Evolutionary conservation across 1,140 invertebrate genomes (phyloP).

Genomic region (Drosophila orosa): DNA sequence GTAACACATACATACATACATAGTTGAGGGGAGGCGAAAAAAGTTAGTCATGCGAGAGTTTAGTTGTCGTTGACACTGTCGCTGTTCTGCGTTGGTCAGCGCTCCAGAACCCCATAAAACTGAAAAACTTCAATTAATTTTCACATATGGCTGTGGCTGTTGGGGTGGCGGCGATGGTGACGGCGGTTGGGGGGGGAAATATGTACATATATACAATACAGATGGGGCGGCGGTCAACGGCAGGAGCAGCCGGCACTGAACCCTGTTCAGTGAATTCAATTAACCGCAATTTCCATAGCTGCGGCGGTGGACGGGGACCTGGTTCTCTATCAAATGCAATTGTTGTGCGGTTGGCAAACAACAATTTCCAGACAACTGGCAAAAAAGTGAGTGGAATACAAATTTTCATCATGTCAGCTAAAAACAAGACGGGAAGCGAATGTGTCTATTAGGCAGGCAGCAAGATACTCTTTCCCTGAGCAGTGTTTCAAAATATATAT

Average conservation of each 20-base stretch:
- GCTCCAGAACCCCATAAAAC: slow-evolving; percentile 64
- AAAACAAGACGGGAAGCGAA: slow-evolving; percentile 9
- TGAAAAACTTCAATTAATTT: slow-evolving; percentile 78
- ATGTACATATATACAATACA: background rate
- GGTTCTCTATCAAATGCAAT: slow-evolving; percentile 68
- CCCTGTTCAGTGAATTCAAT: slow-evolving; percentile 76
- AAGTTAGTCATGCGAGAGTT: slow-evolving; percentile 79
- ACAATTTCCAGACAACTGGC: slow-evolving; percentile 44
- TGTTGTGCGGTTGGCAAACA: slow-evolving; percentile 61
- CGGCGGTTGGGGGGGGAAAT: background rate
- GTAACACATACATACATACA: slow-evolving; percentile 26
- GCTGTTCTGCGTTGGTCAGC: slow-evolving; percentile 43
- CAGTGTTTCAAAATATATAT: background rate
- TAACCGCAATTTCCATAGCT: slow-evolving; percentile 76
- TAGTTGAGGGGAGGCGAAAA: slow-evolving; percentile 28
- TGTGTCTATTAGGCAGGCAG: background rate
- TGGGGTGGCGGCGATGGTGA: background rate
- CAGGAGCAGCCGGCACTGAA: slow-evolving; percentile 47
- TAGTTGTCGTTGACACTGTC: slow-evolving; percentile 44
- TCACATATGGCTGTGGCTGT: slow-evolving; percentile 43
- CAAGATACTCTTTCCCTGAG: background rate
- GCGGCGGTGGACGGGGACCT: slow-evolving; percentile 6
- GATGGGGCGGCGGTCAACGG: slow-evolving; percentile 22
- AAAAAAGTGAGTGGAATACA: slow-evolving; percentile 45
- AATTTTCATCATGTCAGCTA: slow-evolving; percentile 43